phyloP scores from a whole-genome alignment of 2,113 vertebrate genomes.

The Corythornis madagascariensis region DNA sequence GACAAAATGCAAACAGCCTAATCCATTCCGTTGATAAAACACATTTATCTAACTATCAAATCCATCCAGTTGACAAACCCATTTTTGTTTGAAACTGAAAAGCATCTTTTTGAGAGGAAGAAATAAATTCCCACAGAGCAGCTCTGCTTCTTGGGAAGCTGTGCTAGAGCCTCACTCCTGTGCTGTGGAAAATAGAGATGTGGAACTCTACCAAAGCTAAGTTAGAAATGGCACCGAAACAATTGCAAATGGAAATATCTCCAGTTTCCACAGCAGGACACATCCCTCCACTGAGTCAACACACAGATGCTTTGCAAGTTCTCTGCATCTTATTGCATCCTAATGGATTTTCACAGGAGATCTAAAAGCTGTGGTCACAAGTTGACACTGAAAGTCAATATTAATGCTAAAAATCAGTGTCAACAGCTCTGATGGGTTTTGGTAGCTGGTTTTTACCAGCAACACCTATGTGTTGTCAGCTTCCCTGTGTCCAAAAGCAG shows the following conservation, averaged over 20 bases:
- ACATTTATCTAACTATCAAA: slow-evolving; percentile 35
- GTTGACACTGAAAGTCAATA: not conserved
- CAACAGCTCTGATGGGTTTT: fast-evolving
- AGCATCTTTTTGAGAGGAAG: not conserved
- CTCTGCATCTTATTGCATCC: not conserved
- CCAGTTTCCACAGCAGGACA: fast-evolving
- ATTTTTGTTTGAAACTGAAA: slow-evolving; percentile 23
- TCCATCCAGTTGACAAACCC: slow-evolving; percentile 41
- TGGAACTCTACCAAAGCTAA: not conserved
- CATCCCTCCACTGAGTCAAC: too few relatives aligned
- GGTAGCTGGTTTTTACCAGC: not conserved
- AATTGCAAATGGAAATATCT: not conserved
- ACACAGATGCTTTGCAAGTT: not conserved
- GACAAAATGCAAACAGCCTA: slow-evolving; percentile 66
- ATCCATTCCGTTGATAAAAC: slow-evolving; percentile 58
- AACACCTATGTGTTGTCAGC: fast-evolving
- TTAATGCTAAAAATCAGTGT: not conserved
- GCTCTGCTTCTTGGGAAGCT: not conserved
- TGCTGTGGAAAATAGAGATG: not conserved
- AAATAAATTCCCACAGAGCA: not conserved
- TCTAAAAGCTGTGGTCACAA: not conserved
- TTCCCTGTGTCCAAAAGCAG: not conserved
- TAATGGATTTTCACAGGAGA: not conserved
- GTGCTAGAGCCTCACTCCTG: not conserved
- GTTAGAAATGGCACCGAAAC: not conserved